Conservation (phyloP, 1,140 invertebrate species). For the Radopholus similis region DNA sequence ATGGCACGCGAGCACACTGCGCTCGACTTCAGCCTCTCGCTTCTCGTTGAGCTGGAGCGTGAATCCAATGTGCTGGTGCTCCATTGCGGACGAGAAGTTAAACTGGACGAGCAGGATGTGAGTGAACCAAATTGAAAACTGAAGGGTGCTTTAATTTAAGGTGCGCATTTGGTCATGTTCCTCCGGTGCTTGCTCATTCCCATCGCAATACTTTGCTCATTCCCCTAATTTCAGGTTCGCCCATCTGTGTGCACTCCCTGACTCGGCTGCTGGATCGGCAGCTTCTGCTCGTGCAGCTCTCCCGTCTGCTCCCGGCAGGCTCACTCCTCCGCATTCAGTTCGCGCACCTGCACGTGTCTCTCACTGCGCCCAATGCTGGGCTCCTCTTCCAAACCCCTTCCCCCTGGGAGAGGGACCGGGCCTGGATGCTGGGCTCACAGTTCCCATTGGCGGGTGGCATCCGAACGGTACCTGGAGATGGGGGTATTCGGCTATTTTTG, state of each 20-base stretch:
- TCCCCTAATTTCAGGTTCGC: neutral
- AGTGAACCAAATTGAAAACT: neutral
- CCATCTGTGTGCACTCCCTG: conserved; percentile 16
- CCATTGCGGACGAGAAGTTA: conserved; percentile 10
- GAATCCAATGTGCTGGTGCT: conserved; percentile 7
- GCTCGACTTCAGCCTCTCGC: conserved; percentile 1
- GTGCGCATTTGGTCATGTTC: conserved; percentile 8
- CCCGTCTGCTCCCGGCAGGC: neutral
- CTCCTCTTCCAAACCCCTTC: conserved; percentile 21
- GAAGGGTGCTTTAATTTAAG: neutral
- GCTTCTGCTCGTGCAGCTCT: neutral
- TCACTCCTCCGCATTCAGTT: conserved; percentile 7
- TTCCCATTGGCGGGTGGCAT: neutral
- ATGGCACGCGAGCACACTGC: neutral
- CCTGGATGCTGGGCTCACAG: conserved; percentile 19
- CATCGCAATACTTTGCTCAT: neutral
- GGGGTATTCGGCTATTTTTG: conserved; percentile 2
- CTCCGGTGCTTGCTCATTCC: neutral
- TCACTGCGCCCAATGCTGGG: conserved; percentile 4
- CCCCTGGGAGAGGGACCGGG: conserved; percentile 22
- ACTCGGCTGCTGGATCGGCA: neutral
- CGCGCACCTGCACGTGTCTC: neutral
- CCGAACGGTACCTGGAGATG: neutral
- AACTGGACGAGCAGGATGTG: conserved; percentile 5
- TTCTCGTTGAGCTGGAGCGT: conserved; percentile 15